Evolutionary conservation across 2,113 vertebrate genomes (phyloP), one percentile per base, ranked within the genome.

Genomic region (Phrynocephalus versicolor): DNA sequence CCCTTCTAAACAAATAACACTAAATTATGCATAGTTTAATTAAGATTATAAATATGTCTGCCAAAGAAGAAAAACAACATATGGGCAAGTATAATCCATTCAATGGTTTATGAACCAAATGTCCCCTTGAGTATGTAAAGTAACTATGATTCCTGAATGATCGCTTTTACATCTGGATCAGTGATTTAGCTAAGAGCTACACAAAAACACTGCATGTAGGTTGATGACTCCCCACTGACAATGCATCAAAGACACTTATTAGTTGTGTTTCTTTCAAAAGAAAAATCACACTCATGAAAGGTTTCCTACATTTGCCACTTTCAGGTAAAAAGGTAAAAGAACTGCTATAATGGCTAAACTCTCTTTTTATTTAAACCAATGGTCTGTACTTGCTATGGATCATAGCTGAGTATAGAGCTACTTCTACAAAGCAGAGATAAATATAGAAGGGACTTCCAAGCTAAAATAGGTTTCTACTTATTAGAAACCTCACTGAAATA

Each of bases 1-100:
- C 9, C n/a, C 55, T 25, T 37, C 64, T 76, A 82, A 57, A 75
- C 75, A 81, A 75, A 65, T 58, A 69, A 69, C 21, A 69, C 37
- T 87, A 35, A 87, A 87, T 87, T 82, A 87, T 82, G 55, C 27
- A 76, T 87, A 35, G 73, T 70, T 60, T 87, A 87, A 77, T 87
- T 62, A 87, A 41, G 72, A 70, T 87, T 76, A 87, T 82, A 81
- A 75, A 82, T 75, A 69, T 69, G 64, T 70, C 62, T 70, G 79
- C 64, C 85, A 76, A 76, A 13, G 71, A 82, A 74, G 35, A 58
- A 87, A 82, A 85, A 78, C 62, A 76, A 69, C 72, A 82, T 87
- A 82, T 69, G 79, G 71, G 60, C 30, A 25, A 87, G 55, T 30
- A 81, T 58, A 81, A 86, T 69, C 72, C 19, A 82, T 76, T 81